Conservation (phyloP, 2,113 vertebrate genomes). For the Solea solea region DNA sequence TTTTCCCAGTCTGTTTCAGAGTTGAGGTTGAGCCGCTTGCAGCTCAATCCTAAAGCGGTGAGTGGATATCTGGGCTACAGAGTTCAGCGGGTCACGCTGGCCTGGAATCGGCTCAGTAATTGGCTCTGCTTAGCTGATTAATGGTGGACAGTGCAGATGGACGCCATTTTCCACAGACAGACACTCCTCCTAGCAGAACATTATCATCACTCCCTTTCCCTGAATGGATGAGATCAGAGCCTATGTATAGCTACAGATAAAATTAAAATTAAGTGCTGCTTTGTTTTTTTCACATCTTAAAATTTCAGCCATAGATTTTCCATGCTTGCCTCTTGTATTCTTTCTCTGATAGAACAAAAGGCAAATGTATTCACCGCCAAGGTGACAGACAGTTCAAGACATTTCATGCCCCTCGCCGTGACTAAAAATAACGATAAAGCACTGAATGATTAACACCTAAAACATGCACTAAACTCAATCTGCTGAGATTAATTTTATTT, state of each 20-base stretch:
- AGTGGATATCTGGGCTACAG: slow-evolving; percentile 62
- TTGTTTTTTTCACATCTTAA: slow-evolving; percentile 20
- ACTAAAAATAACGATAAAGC: slow-evolving; percentile 70
- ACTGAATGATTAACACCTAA: slow-evolving; percentile 72
- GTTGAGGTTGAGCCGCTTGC: slow-evolving; percentile 32
- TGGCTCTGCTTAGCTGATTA: slow-evolving; percentile 79
- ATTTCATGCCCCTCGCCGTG: slow-evolving; percentile 58
- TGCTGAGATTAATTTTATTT: slow-evolving; percentile 40
- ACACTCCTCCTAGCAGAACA: slow-evolving; percentile 48
- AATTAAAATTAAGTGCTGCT: slow-evolving; percentile 27
- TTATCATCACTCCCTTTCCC: slow-evolving; percentile 30
- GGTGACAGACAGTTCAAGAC: slow-evolving; percentile 65
- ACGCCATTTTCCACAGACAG: slow-evolving; percentile 75
- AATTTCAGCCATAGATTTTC: slow-evolving; percentile 41
- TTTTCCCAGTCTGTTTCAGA: slow-evolving; percentile 36
- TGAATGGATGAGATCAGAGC: slow-evolving; percentile 47
- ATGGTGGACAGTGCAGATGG: slow-evolving; percentile 76
- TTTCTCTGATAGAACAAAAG: slow-evolving; percentile 55
- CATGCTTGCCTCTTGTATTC: slow-evolving; percentile 30
- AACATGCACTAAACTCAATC: slow-evolving; percentile 35
- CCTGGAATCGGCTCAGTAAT: slow-evolving; percentile 69
- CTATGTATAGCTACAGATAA: slow-evolving; percentile 32
- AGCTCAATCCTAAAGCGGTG: slow-evolving; percentile 52
- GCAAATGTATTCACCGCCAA: slow-evolving; percentile 40
- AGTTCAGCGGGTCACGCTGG: slow-evolving; percentile 65